A percentile compares a stretch with the other conserved stretches of the same genome.
These are phyloP conservation scores for Pachycephus smyrnensis DNA, from an alignment of 2,888 invertebrate species.

Conservation along the genomic window DNA sequence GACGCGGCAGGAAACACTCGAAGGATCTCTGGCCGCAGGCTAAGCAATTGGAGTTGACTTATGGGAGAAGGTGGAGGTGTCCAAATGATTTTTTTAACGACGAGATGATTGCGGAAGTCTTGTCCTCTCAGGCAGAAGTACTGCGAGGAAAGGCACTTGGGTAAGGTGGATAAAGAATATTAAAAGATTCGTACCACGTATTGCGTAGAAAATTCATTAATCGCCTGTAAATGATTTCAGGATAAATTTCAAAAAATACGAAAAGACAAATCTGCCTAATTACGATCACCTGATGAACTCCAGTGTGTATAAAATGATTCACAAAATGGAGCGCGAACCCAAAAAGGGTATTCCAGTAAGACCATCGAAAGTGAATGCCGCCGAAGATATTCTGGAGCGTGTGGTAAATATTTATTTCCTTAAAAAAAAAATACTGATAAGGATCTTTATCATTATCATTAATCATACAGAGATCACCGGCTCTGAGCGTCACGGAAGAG, in stretches of 20 bases:
- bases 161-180: slow-evolving; percentile 69
- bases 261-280: slow-evolving; percentile 76
- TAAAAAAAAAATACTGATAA: not conserved
- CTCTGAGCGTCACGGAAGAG: slow-evolving; percentile 53
- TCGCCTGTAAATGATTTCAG: slow-evolving; percentile 66
- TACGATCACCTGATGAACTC: slow-evolving; percentile 82
- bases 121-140: slow-evolving; percentile 87
- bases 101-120: slow-evolving; percentile 86
- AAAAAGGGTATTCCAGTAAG: slow-evolving; percentile 76
- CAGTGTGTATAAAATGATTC: slow-evolving; percentile 84
- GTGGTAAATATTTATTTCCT: slow-evolving; percentile 46
- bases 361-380: slow-evolving; percentile 75
- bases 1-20: slow-evolving; percentile 56
- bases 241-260: slow-evolving; percentile 92
- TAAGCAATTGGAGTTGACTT: slow-evolving; percentile 80
- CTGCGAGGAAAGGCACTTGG: slow-evolving; percentile 87
- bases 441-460: not conserved
- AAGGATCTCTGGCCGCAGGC: slow-evolving; percentile 71
- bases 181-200: too few relatives aligned
- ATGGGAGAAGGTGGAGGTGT: slow-evolving; percentile 82
- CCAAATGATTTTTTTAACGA: slow-evolving; percentile 92
- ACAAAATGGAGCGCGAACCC: slow-evolving; percentile 79
- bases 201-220: not conserved
- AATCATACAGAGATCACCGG: slow-evolving; percentile 54
- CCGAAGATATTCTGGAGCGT: slow-evolving; percentile 71